Conservation (phyloP, 2,888 invertebrate genomes). For the Rhingia rostrata region DNA sequence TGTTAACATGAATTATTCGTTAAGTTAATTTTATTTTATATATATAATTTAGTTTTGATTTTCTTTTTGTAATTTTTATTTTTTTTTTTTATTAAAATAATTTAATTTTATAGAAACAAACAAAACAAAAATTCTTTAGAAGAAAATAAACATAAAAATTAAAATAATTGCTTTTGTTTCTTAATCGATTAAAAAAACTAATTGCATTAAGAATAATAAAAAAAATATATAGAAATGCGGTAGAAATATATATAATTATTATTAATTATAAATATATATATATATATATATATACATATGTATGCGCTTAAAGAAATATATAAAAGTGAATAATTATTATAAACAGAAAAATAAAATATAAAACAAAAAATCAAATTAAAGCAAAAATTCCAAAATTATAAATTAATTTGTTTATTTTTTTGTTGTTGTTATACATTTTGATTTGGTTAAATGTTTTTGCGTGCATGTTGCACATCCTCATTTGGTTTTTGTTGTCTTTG, state of each 20-base stretch:
- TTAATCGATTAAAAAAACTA: slow-evolving; percentile 55
- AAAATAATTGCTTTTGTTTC: slow-evolving; percentile 18
- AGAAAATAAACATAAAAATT: slow-evolving; percentile 28
- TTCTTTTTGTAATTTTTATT: slow-evolving; percentile 44
- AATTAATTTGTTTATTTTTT: slow-evolving; percentile 28
- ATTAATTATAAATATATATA: slow-evolving; percentile 70
- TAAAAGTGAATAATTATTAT: slow-evolving; percentile 53
- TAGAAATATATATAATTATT: slow-evolving; percentile 69
- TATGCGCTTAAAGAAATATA: slow-evolving; percentile 56
- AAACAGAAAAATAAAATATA: slow-evolving; percentile 36
- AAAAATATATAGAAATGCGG: slow-evolving; percentile 43
- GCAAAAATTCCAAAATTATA: slow-evolving; percentile 63
- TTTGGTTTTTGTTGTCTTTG: background rate
- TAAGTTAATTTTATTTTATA: slow-evolving; percentile 65
- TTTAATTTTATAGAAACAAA: slow-evolving; percentile 59
- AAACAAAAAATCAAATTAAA: slow-evolving; percentile 55
- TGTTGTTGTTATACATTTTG: background rate
- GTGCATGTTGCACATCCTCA: background rate
- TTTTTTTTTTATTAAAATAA: slow-evolving; percentile 56
- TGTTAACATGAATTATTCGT: slow-evolving; percentile 52
- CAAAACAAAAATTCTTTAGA: slow-evolving; percentile 24
- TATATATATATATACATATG: slow-evolving; percentile 56
- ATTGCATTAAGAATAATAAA: slow-evolving; percentile 49
- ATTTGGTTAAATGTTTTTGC: background rate
- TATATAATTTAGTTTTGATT: slow-evolving; percentile 16